A percentile compares a stretch with the other conserved stretches of the same genome.
phyloP scores from a whole-genome alignment of 2,888 invertebrate species.

The Philopedon plagiatum region DNA sequence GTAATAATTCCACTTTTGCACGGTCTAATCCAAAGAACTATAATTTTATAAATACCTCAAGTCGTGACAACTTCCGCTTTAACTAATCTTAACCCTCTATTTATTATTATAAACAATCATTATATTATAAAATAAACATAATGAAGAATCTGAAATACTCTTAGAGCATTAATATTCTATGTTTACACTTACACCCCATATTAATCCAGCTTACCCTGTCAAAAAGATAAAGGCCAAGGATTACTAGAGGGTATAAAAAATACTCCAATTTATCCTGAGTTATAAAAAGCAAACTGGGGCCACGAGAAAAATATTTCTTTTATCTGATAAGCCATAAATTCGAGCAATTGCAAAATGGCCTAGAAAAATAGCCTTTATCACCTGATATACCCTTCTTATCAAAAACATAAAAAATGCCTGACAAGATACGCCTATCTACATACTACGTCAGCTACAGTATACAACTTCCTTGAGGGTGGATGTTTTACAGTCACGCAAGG shows the following conservation, averaged over 20 bases:
- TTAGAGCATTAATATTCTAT: background rate
- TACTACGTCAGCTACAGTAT: conserved; percentile 40
- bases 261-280: conserved; percentile 19
- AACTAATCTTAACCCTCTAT: too few species aligned
- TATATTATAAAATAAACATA: background rate
- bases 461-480: conserved; percentile 34
- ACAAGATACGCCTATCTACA: conserved; percentile 39
- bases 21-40: too few species aligned
- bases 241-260: conserved; percentile 15
- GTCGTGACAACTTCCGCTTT: too few species aligned
- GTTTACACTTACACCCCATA: background rate
- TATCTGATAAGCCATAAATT: conserved; percentile 41
- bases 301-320: conserved; percentile 28
- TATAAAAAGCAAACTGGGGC: conserved; percentile 21
- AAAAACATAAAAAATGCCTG: conserved; percentile 29
- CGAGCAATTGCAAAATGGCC: conserved; percentile 41
- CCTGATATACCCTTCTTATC: conserved; percentile 34
- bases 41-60: too few species aligned
- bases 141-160: background rate
- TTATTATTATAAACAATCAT: too few species aligned
- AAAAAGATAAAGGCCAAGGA: background rate
- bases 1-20: too few species aligned
- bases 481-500: conserved; percentile 40
- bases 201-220: background rate
- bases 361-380: conserved; percentile 42